Evolutionary conservation across 2,797 vertebrate species (phyloP), one percentile per base, ranked within the genome.

Genomic region (Melopsittacus undulatus): DNA sequence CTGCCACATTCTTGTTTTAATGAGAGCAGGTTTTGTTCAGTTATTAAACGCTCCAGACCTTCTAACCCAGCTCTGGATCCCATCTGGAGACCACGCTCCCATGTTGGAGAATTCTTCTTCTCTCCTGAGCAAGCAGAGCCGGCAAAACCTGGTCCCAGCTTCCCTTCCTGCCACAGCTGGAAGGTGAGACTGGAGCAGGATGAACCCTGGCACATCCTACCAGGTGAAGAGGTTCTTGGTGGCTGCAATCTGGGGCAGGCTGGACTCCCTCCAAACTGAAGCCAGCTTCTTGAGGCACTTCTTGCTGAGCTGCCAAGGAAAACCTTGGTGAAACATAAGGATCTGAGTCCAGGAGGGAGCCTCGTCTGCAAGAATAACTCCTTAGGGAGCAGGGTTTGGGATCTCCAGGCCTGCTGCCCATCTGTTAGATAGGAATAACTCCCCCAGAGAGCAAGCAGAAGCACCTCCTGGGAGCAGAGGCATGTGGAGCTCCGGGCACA

Each of bases 381-480:
- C 56, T 42, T 2, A 7, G 66, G 76, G 73, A 94, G 83, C 52
- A 42, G 57, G 32, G 15, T 64, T 76, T 91, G 78, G 83, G 94
- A 45, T 87, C 54, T 90, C 51, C 90, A 90, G 87, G 66, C 83
- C 66, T 66, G 42, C 51, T 75, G 70, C 87, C 87, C 83, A 85
- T 54, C 88, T 81, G 17, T 34, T 84, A 42, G 74, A 21, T 5
- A 36, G 86, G 34, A 83, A 18, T 52, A 70, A 8, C 77, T 83
- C 76, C 52, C 1, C 4, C 40, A 13, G n/a, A 29, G 34, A 81
- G 73, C 96, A 96, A 94, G 96, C 88, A 96, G 94, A 56, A 80
- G 49, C 94, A 87, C 30, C 51, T 94, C 79, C 88, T 2, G 0
- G 45, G 54, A 88, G 83, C 92, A 82, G 75, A 78, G 72, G 76